Evolutionary conservation across 2,113 vertebrate species (phyloP).

Genomic region (Aegotheles bennettii): DNA sequence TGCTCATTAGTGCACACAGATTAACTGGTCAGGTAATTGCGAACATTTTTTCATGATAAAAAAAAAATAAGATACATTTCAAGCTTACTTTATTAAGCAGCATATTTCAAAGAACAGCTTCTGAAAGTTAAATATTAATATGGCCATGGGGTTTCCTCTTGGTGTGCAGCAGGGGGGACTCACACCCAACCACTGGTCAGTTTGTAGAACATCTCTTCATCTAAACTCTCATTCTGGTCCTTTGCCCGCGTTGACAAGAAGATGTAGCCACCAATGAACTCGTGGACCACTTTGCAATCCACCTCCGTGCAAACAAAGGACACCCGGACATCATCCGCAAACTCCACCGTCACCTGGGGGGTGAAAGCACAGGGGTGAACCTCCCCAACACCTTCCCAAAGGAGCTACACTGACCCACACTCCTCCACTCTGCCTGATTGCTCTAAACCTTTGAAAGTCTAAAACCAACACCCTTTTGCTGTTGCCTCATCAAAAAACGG

Average conservation of each 20-base stretch:
- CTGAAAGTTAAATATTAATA: slow-evolving; percentile 72
- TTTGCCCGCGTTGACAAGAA: slow-evolving; percentile 96
- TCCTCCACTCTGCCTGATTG: neutral
- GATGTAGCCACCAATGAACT: slow-evolving; percentile 98
- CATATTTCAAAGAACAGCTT: slow-evolving; percentile 77
- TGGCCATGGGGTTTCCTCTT: slow-evolving; percentile 49
- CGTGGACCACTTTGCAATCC: slow-evolving; percentile 97
- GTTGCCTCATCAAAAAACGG: rapidly evolving
- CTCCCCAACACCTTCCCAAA: rapidly evolving
- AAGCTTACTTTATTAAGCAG: slow-evolving; percentile 84
- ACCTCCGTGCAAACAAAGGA: slow-evolving; percentile 95
- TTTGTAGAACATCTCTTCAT: slow-evolving; percentile 99
- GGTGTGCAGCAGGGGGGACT: slow-evolving; percentile 44
- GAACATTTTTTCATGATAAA: too few relatives aligned
- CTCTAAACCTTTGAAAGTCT: too few relatives aligned
- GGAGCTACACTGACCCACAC: rapidly evolving
- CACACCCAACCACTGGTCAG: slow-evolving; percentile 98
- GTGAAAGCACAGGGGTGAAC: neutral
- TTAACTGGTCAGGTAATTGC: slow-evolving; percentile 72
- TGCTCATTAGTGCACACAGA: slow-evolving; percentile 75
- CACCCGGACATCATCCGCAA: slow-evolving; percentile 91
- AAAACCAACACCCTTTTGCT: too few relatives aligned
- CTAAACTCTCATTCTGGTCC: slow-evolving; percentile 97
- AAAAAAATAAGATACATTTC: slow-evolving; percentile 73
- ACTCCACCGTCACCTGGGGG: slow-evolving; percentile 92